Conservation (phyloP, 2,888 invertebrate genomes). For the Seira musarum region DNA sequence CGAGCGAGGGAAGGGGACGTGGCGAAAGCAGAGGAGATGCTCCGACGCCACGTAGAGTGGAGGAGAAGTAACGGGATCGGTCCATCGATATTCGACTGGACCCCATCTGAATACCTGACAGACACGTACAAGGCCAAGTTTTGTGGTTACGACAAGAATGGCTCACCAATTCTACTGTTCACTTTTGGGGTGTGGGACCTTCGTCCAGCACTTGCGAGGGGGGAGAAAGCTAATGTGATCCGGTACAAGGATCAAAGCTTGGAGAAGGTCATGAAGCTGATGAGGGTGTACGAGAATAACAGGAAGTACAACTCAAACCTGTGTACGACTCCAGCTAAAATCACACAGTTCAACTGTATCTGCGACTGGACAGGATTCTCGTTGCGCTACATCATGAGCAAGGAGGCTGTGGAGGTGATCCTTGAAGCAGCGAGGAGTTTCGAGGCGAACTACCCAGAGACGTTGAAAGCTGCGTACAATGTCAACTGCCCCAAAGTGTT, state of each 20-base stretch:
- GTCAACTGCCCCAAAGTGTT: slow-evolving; percentile 64
- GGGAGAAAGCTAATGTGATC: slow-evolving; percentile 50
- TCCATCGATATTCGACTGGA: slow-evolving; percentile 48
- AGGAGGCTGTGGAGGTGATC: slow-evolving; percentile 54
- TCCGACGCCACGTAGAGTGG: slow-evolving; percentile 60
- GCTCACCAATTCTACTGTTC: slow-evolving; percentile 58
- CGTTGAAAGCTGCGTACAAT: slow-evolving; percentile 48
- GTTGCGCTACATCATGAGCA: slow-evolving; percentile 57
- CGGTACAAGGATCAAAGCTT: slow-evolving; percentile 56
- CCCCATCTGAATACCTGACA: slow-evolving; percentile 40
- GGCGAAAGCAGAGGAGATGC: slow-evolving; percentile 54
- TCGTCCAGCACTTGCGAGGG: slow-evolving; percentile 39
- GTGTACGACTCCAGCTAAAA: slow-evolving; percentile 17
- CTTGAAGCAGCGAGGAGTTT: slow-evolving; percentile 53
- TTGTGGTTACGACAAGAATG: slow-evolving; percentile 56
- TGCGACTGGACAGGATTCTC: slow-evolving; percentile 60
- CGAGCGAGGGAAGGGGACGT: slow-evolving; percentile 56
- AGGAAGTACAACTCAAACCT: slow-evolving; percentile 3
- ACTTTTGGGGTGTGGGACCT: slow-evolving; percentile 64
- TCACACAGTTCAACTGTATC: slow-evolving; percentile 63
- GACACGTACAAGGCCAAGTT: slow-evolving; percentile 49
- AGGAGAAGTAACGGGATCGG: slow-evolving; percentile 51
- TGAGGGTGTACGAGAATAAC: slow-evolving; percentile 43
- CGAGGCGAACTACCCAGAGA: slow-evolving; percentile 62
- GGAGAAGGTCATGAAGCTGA: slow-evolving; percentile 54